Evolutionary conservation across 2,113 vertebrate genomes (phyloP), one percentile per base, ranked within the genome.

Genomic region (Anser brachyrhynchus): DNA sequence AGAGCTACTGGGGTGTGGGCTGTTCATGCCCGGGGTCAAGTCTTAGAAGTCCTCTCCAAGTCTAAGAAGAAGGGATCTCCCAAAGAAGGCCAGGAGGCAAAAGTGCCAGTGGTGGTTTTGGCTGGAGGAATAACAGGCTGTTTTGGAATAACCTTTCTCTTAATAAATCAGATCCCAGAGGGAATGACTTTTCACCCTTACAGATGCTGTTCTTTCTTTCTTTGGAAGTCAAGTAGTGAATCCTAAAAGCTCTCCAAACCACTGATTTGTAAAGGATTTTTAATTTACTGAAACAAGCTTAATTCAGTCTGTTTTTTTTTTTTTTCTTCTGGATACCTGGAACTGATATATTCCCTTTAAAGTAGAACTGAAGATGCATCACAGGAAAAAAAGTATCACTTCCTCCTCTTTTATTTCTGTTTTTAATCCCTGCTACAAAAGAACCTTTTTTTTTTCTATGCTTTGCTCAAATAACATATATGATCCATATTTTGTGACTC

Each of bases 101-200:
- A 85, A 57, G 14, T 59, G 49, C 44, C 77, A 37, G 58, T 44
- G 78, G 70, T 92, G 87, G 35, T 16, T 95, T 96, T 84, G 87
- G 84, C 81, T 91, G 66, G 65, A 75, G 39, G 81, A 13, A 11
- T 87, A 87, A 49, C 77, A 92, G 66, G 20, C 59, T 92, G 23
- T 22, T 92, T 26, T 14, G 66, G 77, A 93, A 92, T 79, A 93
- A 89, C 70, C 66, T 95, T 95, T 89, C 29, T 89, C 74, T 92
- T 67, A 72, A 54, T 81, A 79, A 94, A 29, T 39, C 73, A 84
- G 62, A 93, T 78, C 89, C 91, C 89, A 58, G 44, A 70, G 84
- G 77, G 54, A 78, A 4, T 95, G 77, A 66, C 89, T 91, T 95
- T 89, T 96, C 4, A 2, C 81, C 77, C 57, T 51, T 41, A 2